A percentile compares a stretch with the other conserved stretches of the same genome.
These are phyloP conservation scores for Drosophila equinoxialis DNA, from an alignment of 1,140 invertebrate genomes.

Conservation along the genomic window DNA sequence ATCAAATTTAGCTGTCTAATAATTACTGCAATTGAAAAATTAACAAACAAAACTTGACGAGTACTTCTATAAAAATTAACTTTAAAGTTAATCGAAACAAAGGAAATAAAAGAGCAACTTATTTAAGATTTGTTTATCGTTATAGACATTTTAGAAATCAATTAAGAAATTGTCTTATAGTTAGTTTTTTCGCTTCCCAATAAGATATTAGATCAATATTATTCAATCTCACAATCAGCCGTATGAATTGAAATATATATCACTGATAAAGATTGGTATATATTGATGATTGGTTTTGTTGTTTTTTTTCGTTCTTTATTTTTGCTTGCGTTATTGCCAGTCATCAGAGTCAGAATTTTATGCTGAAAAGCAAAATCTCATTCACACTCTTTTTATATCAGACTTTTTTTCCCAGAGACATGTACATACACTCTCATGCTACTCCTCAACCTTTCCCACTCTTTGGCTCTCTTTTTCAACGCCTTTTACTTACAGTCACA, in stretches of 20 bases:
- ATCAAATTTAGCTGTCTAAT: too few relatives aligned
- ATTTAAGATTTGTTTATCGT: too few relatives aligned
- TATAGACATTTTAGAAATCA: too few relatives aligned
- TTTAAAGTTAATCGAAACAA: too few relatives aligned
- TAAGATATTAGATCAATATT: constrained; percentile 1
- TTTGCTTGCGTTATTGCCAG: neutral
- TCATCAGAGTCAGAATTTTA: constrained; percentile 34
- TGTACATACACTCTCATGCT: neutral
- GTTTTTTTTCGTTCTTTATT: neutral
- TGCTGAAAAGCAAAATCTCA: constrained; percentile 50
- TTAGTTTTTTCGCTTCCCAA: too few relatives aligned
- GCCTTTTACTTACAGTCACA: neutral
- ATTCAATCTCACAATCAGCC: neutral
- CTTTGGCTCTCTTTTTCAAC: neutral
- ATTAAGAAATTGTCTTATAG: too few relatives aligned
- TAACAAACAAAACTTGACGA: too few relatives aligned
- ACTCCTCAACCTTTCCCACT: neutral
- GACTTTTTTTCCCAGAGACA: neutral
- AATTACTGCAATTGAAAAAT: too few relatives aligned
- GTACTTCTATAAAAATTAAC: too few relatives aligned
- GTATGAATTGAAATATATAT: neutral
- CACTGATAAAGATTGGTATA: constrained; percentile 8
- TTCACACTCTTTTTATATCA: constrained; percentile 13
- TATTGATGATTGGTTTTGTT: neutral
- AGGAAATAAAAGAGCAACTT: too few relatives aligned